A percentile compares a stretch with the other conserved stretches of the same genome.
Conservation (phyloP, 2,797 vertebrate species). For the Pangasius mekongensis region DNA sequence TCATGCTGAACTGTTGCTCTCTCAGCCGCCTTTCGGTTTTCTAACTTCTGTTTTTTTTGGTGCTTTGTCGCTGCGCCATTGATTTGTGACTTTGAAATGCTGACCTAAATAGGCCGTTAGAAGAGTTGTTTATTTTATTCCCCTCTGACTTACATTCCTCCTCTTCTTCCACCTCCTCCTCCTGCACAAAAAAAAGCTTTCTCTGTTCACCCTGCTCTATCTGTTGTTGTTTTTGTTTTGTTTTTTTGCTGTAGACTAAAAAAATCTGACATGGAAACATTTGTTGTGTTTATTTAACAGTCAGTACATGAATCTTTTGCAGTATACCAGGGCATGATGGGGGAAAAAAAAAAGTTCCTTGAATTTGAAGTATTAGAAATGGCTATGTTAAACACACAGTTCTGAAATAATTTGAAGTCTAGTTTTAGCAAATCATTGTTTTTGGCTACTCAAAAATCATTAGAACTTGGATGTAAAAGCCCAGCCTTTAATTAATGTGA, state of each 20-base stretch:
- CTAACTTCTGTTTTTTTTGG: not conserved
- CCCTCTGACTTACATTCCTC: slow-evolving; percentile 1
- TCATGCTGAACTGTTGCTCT: slow-evolving; percentile 12
- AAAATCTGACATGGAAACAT: not conserved
- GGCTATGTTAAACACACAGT: not conserved
- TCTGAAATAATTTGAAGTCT: not conserved
- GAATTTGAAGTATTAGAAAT: not conserved
- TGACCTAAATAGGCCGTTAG: slow-evolving; percentile 30
- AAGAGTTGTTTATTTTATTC: slow-evolving; percentile 29
- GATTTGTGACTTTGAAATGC: slow-evolving; percentile 24
- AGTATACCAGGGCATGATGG: not conserved
- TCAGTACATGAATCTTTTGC: not conserved
- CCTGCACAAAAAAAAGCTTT: slow-evolving; percentile 19
- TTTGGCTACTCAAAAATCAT: not conserved
- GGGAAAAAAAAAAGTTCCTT: not conserved
- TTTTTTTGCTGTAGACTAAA: not conserved
- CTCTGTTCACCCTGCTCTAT: slow-evolving; percentile 3
- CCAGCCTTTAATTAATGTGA: not conserved
- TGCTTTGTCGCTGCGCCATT: not conserved
- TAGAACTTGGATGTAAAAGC: not conserved
- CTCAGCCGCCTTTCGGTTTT: slow-evolving; percentile 2
- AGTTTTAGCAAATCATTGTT: not conserved
- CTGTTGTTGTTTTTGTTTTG: not conserved
- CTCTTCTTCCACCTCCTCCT: not conserved
- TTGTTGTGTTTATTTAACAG: not conserved